These are phyloP conservation scores for Anabas testudineus DNA, from an alignment of 2,797 vertebrate species.

Conservation along the genomic window DNA sequence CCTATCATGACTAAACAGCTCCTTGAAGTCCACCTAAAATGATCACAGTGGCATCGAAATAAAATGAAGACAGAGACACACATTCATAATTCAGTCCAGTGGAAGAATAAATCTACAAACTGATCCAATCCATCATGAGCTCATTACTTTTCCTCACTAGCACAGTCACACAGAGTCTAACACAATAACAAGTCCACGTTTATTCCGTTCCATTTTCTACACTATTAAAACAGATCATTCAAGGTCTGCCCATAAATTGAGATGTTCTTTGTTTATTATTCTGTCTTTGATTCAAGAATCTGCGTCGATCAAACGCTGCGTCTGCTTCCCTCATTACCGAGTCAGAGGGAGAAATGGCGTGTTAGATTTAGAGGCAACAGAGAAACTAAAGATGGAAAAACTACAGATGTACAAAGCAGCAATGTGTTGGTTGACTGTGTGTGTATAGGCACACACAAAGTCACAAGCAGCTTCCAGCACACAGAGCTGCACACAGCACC, in stretches of 20 bases:
- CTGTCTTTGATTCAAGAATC: too few species aligned
- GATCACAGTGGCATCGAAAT: too few species aligned
- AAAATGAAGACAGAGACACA: background rate
- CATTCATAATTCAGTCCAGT: conserved; percentile 18
- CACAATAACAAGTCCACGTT: conserved; percentile 7
- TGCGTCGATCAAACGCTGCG: too few species aligned
- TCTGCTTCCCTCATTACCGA: background rate
- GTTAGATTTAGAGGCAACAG: background rate
- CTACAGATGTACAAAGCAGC: background rate
- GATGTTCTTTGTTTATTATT: background rate
- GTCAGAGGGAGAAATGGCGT: background rate
- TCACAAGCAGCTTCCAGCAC: conserved; percentile 4
- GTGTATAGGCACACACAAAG: conserved; percentile 7
- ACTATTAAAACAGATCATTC: conserved; percentile 24
- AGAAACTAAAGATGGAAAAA: background rate
- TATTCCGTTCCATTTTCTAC: conserved; percentile 13
- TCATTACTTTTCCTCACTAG: conserved; percentile 10
- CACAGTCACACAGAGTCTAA: background rate
- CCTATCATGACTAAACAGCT: too few species aligned
- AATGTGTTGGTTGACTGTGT: background rate
- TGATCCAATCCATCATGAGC: conserved; percentile 44
- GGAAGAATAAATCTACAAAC: conserved; percentile 49
- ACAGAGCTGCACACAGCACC: conserved; percentile 17
- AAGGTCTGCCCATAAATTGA: background rate
- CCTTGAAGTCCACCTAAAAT: too few species aligned